These are phyloP conservation scores for Ptychochromis oligacanthus DNA, from an alignment of 2,113 vertebrate species.

Conservation along the genomic window DNA sequence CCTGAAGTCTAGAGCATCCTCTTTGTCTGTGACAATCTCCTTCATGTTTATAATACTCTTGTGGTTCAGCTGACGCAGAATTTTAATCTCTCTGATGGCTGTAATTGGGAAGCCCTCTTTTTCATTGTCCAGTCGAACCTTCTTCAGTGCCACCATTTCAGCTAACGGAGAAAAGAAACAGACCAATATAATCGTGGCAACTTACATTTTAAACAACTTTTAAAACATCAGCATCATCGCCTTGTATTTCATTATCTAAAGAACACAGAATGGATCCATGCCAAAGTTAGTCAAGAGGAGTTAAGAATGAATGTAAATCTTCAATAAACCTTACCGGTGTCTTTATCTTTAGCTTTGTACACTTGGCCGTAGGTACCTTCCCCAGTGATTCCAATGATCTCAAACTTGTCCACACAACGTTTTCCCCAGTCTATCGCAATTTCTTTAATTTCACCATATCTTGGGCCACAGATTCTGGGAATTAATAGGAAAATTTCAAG, in stretches of 20 bases:
- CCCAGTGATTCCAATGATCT: slow-evolving; percentile 97
- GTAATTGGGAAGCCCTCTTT: slow-evolving; percentile 99
- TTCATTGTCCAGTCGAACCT: slow-evolving; percentile 96
- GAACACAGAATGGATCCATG: background rate
- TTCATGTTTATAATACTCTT: slow-evolving; percentile 99
- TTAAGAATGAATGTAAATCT: background rate
- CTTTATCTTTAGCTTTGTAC: slow-evolving; percentile 99
- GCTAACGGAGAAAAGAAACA: slow-evolving; percentile 71
- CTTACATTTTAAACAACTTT: background rate
- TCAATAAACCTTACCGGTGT: slow-evolving; percentile 84
- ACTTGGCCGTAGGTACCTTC: slow-evolving; percentile 98
- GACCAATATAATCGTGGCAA: background rate
- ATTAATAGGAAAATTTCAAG: background rate
- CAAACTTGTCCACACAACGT: slow-evolving; percentile 98
- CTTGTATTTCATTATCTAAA: background rate
- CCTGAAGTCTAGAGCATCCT: slow-evolving; percentile 98
- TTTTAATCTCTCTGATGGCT: slow-evolving; percentile 97
- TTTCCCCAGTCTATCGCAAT: slow-evolving; percentile 98
- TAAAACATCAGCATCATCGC: no score
- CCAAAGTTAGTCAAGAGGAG: background rate
- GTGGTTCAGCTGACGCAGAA: slow-evolving; percentile 95
- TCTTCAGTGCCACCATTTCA: slow-evolving; percentile 96
- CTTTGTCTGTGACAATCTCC: slow-evolving; percentile 98
- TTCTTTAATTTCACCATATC: slow-evolving; percentile 93
- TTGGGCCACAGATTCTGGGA: slow-evolving; percentile 93